Percentiles rank a stretch among this genome's conserved stretches.
Conservation (phyloP, 2,888 invertebrate species). For the Melinaea menophilus region DNA sequence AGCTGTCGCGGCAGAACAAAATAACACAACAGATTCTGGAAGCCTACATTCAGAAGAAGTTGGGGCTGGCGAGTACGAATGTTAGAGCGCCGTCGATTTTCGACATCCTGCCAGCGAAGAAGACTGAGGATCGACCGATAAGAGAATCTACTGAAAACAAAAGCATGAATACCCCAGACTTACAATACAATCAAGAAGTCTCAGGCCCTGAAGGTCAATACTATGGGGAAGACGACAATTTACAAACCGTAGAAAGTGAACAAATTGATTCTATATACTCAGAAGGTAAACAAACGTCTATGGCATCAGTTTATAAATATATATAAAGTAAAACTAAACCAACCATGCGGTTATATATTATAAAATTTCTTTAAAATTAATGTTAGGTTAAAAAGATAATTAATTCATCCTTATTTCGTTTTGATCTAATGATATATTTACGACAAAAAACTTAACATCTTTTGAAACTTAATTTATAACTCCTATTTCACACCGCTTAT, state of each 20-base stretch:
- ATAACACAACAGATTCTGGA: slow-evolving; percentile 87
- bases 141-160: slow-evolving; percentile 37
- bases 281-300: slow-evolving; percentile 55
- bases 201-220: slow-evolving; percentile 29
- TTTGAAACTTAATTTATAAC: background rate
- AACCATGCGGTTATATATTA: background rate
- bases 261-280: slow-evolving; percentile 81
- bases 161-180: slow-evolving; percentile 42
- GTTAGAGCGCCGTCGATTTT: slow-evolving; percentile 79
- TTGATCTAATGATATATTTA: too few species aligned
- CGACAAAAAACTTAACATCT: background rate
- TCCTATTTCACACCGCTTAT: background rate
- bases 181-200: slow-evolving; percentile 40
- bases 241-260: slow-evolving; percentile 85
- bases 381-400: too few species aligned
- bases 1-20: slow-evolving; percentile 85
- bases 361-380: too few species aligned
- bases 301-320: background rate
- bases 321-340: background rate
- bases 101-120: slow-evolving; percentile 79
- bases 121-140: slow-evolving; percentile 44
- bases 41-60: slow-evolving; percentile 83
- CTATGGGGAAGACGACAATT: slow-evolving; percentile 62
- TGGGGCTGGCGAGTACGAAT: slow-evolving; percentile 77
- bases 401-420: too few species aligned